Conservation (phyloP, 23 tunicate species). For the Styela clava region DNA sequence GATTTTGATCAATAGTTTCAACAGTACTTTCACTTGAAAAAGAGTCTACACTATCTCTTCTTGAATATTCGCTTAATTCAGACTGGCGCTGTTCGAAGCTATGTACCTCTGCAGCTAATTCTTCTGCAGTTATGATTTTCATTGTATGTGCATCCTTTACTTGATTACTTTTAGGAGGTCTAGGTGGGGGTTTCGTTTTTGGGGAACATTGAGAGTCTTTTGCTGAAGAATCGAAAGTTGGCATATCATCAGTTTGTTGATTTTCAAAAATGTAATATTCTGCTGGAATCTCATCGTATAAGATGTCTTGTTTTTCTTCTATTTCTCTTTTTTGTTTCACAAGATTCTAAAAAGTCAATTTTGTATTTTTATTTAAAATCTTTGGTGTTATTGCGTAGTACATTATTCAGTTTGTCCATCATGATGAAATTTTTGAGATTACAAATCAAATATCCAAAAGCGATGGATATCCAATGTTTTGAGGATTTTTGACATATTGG, state of each 20-base stretch:
- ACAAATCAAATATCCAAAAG: too few species aligned
- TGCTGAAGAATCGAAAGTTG: neutral
- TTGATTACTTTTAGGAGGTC: constrained; percentile 6
- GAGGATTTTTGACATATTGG: too few species aligned
- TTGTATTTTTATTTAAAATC: too few species aligned
- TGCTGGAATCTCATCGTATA: constrained; percentile 65
- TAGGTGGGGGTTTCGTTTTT: neutral
- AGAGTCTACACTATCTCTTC: constrained; percentile 23
- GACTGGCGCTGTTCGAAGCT: neutral
- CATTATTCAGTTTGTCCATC: too few species aligned
- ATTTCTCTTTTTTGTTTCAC: neutral
- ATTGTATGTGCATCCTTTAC: neutral
- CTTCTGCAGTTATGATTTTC: neutral
- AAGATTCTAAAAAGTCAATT: neutral
- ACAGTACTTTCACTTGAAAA: constrained; percentile 27
- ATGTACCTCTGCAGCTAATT: neutral
- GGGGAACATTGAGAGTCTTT: neutral
- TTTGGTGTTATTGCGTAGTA: too few species aligned
- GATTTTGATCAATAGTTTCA: neutral
- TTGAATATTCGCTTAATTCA: constrained; percentile 8
- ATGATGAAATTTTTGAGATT: too few species aligned
- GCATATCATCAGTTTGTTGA: neutral
- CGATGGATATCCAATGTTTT: too few species aligned
- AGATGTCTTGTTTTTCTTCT: constrained; percentile 25
- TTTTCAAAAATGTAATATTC: neutral